Evolutionary conservation across 2,888 invertebrate species (phyloP), one percentile per base, ranked within the genome.

Genomic region (Frankliniella intonsa): DNA sequence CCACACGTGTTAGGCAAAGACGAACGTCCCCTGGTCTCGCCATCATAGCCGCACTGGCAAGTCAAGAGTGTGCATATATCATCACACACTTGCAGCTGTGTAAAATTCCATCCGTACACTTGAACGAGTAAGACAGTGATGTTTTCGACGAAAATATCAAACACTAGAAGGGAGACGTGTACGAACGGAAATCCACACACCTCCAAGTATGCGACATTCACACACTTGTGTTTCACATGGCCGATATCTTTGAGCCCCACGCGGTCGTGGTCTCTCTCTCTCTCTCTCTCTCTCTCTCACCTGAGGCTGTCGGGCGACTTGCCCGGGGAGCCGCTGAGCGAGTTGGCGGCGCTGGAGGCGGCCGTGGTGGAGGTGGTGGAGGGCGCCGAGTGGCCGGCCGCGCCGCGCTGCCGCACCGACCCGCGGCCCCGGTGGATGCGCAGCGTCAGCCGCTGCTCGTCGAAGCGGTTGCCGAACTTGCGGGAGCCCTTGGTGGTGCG

Each of bases 391-490:
- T 87, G 86, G 92, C 92, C 83, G 92, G 93, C 83, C 38, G 38
- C 38, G 92, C 92, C 83, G 92, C 92, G 17, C 92, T 93, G 81
- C 92, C 93, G 83, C 91, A 90, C 7, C 92, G 93, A 8, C 92
- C 93, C 50, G 91, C 93, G 85, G 8, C 69, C 97, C 0, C 97
- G 91, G 88, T 98, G 97, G 85, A 98, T 97, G 84, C 97, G 91
- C 83, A 98, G 88, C 0, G 97, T 97, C 65, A 97, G 89, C n/a
- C 96, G 92, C 87, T 96, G 95, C 87, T 96, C 95, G 85, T 96
- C 95, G 87, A 96, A 96, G 50, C 96, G 92, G 86, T 90, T 93
- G 50, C 94, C 94, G 81, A 93, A 88, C 79, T 93, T 49, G 50
- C 82, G 82, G 9, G 84, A 83, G 90, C 94, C 93, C 90, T 95